These are phyloP conservation scores for Drosophila hydei DNA, from an alignment of 1,140 invertebrate genomes.

Conservation along the genomic window DNA sequence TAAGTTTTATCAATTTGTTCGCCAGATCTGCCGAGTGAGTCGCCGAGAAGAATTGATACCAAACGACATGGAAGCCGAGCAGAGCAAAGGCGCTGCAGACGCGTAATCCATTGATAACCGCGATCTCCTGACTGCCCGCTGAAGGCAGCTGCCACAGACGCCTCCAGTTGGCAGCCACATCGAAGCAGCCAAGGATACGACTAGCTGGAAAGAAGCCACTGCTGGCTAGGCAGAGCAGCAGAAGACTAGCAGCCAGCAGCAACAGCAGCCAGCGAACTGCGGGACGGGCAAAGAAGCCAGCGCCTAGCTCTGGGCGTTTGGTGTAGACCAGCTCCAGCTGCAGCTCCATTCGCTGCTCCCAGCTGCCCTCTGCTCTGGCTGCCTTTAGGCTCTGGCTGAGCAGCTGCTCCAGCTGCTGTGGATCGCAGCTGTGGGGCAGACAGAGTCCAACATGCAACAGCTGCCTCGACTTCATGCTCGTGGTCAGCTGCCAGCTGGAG, in stretches of 20 bases:
- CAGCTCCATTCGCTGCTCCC: conserved; percentile 26
- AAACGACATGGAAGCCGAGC: conserved; percentile 41
- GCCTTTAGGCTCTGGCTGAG: not conserved
- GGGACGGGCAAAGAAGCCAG: conserved; percentile 12
- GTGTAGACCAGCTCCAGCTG: conserved; percentile 22
- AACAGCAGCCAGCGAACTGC: not conserved
- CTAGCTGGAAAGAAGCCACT: conserved; percentile 1
- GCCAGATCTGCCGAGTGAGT: conserved; percentile 30
- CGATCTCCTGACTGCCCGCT: conserved; percentile 35
- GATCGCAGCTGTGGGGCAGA: conserved; percentile 37
- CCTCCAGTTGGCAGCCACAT: conserved; percentile 47
- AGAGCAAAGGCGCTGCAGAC: conserved; percentile 34
- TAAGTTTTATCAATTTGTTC: not conserved
- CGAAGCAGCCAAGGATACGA: conserved; percentile 37
- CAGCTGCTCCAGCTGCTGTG: conserved; percentile 34
- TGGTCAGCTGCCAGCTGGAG: conserved; percentile 23
- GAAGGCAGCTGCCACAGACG: conserved; percentile 11
- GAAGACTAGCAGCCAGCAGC: not conserved
- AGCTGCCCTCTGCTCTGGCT: not conserved
- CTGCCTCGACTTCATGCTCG: not conserved
- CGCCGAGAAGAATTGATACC: conserved; percentile 34
- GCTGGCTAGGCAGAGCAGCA: conserved; percentile 9
- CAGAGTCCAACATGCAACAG: conserved; percentile 57
- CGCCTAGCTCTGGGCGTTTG: conserved; percentile 24
- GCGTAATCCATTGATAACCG: conserved; percentile 51